Evolutionary conservation across 2,113 vertebrate species (phyloP).

Genomic region (Barnardius zonarius): DNA sequence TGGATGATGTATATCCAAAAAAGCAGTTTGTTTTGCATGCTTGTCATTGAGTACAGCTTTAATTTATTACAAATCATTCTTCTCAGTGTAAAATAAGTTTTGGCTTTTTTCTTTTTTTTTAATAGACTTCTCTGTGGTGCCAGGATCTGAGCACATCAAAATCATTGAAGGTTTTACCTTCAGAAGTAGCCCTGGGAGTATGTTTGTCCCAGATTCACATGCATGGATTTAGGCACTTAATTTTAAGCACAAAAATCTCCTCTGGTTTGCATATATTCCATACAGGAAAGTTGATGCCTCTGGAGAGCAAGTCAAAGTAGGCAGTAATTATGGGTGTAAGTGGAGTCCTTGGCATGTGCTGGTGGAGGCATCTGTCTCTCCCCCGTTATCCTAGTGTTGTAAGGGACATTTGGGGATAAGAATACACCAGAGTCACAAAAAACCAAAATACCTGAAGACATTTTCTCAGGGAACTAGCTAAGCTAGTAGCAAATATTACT

Average conservation of each 20-base stretch:
- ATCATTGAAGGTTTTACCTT: neutral
- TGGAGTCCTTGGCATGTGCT: neutral
- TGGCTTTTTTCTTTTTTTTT: neutral
- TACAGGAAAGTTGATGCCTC: neutral
- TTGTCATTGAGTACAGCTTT: neutral
- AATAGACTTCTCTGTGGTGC: neutral
- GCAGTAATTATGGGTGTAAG: neutral
- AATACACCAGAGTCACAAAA: neutral
- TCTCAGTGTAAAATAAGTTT: neutral
- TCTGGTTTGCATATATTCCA: neutral
- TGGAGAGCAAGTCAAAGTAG: neutral
- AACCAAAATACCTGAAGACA: neutral
- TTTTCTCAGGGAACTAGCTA: neutral
- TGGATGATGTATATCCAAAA: neutral
- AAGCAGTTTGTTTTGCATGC: neutral
- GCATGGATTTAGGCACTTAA: neutral
- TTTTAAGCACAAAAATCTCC: neutral
- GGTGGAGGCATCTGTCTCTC: neutral
- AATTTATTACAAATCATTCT: neutral
- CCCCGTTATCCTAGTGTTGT: rapidly evolving
- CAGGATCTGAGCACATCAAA: neutral
- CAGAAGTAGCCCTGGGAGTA: neutral
- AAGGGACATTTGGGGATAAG: neutral
- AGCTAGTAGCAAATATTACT: neutral
- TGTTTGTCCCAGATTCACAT: neutral